Conservation (phyloP, 2,888 invertebrate species). For the Cyaniris semiargus region DNA sequence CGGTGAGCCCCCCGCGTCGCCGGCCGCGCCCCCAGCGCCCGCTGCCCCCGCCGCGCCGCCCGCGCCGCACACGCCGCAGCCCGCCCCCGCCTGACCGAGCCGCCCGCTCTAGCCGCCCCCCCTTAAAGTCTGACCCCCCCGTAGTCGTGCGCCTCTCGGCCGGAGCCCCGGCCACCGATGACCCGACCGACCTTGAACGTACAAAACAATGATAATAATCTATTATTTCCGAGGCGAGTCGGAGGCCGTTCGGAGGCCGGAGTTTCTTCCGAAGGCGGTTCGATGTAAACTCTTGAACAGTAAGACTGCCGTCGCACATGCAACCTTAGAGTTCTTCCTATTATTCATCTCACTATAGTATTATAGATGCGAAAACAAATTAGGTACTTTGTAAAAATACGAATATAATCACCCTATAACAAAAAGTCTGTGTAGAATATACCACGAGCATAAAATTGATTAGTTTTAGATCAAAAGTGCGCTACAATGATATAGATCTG, state of each 20-base stretch:
- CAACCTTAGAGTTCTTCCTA: slow-evolving; percentile 27
- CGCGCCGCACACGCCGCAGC: slow-evolving; percentile 46
- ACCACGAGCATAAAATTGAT: neutral
- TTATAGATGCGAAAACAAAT: slow-evolving; percentile 11
- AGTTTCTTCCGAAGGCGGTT: neutral
- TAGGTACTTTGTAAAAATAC: slow-evolving; percentile 1
- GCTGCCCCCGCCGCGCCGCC: slow-evolving; percentile 60
- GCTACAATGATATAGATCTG: slow-evolving; percentile 6
- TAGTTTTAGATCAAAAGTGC: slow-evolving; percentile 5
- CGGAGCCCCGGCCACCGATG: neutral
- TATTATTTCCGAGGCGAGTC: neutral
- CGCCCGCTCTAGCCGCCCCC: slow-evolving; percentile 32
- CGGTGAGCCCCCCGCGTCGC: slow-evolving; percentile 37
- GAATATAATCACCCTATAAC: slow-evolving; percentile 7
- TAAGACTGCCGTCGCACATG: slow-evolving; percentile 30
- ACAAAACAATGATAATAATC: neutral
- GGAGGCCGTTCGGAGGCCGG: neutral
- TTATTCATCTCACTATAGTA: slow-evolving; percentile 22
- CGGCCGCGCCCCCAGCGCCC: slow-evolving; percentile 35
- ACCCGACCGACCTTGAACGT: neutral
- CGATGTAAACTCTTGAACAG: slow-evolving; percentile 6
- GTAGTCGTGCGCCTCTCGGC: neutral
- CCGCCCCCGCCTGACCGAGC: slow-evolving; percentile 41
- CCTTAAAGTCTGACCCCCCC: slow-evolving; percentile 25
- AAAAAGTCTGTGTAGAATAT: neutral